phyloP scores from a whole-genome alignment of 2,113 vertebrate species.

The Pachypanchax playfairii region DNA sequence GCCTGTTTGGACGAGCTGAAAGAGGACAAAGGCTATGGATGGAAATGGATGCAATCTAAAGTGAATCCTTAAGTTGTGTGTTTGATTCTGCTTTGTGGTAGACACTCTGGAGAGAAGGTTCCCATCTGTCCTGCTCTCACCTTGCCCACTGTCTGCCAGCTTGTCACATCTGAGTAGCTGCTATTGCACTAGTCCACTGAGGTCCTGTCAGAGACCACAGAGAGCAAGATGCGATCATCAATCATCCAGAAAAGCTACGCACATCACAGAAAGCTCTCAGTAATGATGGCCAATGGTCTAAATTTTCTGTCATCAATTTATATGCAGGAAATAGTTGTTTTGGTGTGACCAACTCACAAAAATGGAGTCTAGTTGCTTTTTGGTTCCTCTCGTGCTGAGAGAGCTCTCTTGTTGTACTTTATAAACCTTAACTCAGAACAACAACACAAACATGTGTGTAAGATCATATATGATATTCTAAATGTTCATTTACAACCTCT shows the following conservation, averaged over 20 bases:
- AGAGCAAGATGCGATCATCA: constrained; percentile 68
- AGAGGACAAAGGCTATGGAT: constrained; percentile 15
- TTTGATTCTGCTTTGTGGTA: constrained; percentile 55
- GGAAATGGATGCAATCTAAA: constrained; percentile 47
- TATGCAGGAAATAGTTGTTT: constrained; percentile 4
- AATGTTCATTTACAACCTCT: constrained; percentile 3
- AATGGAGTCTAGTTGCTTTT: constrained; percentile 12
- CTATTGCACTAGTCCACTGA: constrained; percentile 66
- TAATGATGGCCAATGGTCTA: constrained; percentile 47
- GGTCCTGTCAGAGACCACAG: constrained; percentile 64
- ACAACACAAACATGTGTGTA: constrained; percentile 17
- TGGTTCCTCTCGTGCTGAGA: constrained; percentile 4
- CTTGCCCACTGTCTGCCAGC: constrained; percentile 67
- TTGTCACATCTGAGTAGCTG: constrained; percentile 74
- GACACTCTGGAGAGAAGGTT: constrained; percentile 53
- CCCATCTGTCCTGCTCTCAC: constrained; percentile 74
- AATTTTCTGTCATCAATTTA: constrained; percentile 38
- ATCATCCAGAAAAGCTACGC: constrained; percentile 69
- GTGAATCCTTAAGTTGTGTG: constrained; percentile 66
- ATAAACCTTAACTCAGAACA: constrained; percentile 13
- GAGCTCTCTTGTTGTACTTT: constrained; percentile 1
- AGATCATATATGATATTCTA: constrained; percentile 19
- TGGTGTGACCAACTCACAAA: constrained; percentile 31
- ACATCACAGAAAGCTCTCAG: constrained; percentile 41
- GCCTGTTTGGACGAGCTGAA: constrained; percentile 39